These are phyloP conservation scores for Onychomys arenicola DNA, from an alignment of 2,797 vertebrate species.

Conservation along the genomic window DNA sequence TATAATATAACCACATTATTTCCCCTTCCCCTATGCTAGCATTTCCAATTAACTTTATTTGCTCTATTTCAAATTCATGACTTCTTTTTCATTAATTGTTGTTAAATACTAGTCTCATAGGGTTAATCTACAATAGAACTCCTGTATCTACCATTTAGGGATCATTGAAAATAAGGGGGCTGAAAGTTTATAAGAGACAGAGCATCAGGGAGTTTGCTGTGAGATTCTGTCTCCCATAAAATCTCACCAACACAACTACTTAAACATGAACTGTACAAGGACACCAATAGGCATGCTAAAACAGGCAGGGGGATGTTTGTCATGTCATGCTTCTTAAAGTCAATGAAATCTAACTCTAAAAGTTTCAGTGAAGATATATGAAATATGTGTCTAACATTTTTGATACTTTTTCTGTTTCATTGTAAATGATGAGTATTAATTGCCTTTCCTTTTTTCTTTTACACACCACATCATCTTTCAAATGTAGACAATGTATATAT, in stretches of 20 bases:
- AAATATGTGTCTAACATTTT: not conserved
- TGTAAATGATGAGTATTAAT: not conserved
- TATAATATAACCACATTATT: not conserved
- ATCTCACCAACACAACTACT: not conserved
- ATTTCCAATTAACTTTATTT: not conserved
- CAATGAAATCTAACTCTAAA: not conserved
- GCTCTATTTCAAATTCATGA: not conserved
- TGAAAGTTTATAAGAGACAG: not conserved
- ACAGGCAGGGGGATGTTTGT: not conserved
- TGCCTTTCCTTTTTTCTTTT: not conserved
- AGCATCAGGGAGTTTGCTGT: not conserved
- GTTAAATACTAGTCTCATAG: not conserved
- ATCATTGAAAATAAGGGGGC: not conserved
- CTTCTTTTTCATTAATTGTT: not conserved
- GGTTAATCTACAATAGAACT: not conserved
- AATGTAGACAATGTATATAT: not conserved
- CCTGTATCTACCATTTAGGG: not conserved
- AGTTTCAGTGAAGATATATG: not conserved
- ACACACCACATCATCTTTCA: not conserved
- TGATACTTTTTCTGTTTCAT: not conserved
- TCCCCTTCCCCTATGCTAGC: not conserved
- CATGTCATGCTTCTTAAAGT: not conserved
- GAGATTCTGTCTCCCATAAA: not conserved
- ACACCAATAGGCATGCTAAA: not conserved
- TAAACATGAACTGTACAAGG: not conserved